Percentiles rank a stretch among this genome's conserved stretches.
phyloP scores from a whole-genome alignment of 2,797 vertebrate genomes.

The Alcedo quadribrachys region DNA sequence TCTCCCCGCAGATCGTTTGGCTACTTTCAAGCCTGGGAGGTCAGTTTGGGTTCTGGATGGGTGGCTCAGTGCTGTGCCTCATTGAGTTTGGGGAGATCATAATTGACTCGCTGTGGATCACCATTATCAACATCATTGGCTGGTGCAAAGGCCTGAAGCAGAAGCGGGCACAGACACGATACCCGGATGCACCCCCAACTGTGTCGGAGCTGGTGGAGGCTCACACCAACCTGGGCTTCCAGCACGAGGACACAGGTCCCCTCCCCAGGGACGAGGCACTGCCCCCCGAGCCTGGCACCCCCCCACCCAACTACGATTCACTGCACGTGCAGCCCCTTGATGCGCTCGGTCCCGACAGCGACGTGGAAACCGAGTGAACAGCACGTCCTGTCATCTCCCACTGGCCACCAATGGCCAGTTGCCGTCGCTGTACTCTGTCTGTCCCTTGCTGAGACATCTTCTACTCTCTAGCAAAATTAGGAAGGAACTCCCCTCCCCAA shows the following conservation, averaged over 20 bases:
- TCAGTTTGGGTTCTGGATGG: conserved; percentile 87
- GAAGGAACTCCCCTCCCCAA: background rate
- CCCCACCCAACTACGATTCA: conserved; percentile 82
- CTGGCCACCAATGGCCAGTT: rapidly evolving
- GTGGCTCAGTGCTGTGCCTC: conserved; percentile 83
- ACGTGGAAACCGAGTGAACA: conserved; percentile 8
- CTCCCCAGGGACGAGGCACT: background rate
- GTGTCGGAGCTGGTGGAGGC: conserved; percentile 78
- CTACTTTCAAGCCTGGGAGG: conserved; percentile 82
- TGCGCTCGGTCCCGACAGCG: background rate
- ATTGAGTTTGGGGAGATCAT: conserved; percentile 83
- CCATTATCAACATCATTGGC: conserved; percentile 69
- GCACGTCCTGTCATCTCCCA: rapidly evolving
- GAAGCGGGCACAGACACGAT: background rate
- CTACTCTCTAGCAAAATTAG: rapidly evolving
- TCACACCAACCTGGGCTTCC: conserved; percentile 79
- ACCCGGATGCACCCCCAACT: conserved; percentile 41
- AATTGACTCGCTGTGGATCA: conserved; percentile 84
- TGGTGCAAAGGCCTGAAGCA: conserved; percentile 62
- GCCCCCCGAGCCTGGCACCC: conserved; percentile 77
- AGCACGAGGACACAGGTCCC: background rate
- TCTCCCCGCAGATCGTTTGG: conserved; percentile 78
- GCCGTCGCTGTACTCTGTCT: rapidly evolving
- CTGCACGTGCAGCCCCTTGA: conserved; percentile 62
- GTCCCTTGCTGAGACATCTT: rapidly evolving